Evolutionary conservation across 2,888 invertebrate genomes (phyloP).

Genomic region (Dicyrtomina minuta): DNA sequence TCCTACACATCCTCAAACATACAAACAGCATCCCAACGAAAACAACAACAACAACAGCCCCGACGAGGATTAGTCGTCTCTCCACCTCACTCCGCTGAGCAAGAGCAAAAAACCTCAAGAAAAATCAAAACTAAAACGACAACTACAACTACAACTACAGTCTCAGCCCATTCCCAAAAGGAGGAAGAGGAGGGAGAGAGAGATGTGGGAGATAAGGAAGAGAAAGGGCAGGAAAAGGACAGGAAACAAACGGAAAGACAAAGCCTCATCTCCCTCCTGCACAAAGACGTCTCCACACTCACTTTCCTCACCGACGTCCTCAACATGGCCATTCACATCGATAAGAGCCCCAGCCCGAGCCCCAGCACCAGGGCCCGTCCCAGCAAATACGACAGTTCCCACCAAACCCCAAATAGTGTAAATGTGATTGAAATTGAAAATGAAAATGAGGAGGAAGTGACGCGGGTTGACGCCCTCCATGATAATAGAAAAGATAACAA

Average conservation of each 20-base stretch:
- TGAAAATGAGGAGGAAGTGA: neutral
- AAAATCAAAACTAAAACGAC: neutral
- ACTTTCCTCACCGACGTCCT: slow-evolving; percentile 32
- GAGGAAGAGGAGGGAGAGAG: neutral
- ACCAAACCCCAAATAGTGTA: neutral
- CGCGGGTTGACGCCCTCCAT: no score
- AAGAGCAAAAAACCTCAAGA: neutral
- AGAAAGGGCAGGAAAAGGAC: slow-evolving; percentile 4
- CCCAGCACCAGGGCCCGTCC: no score
- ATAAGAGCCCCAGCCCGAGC: neutral
- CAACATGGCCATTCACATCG: neutral
- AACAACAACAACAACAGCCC: neutral
- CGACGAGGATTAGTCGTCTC: neutral
- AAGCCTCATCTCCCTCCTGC: slow-evolving; percentile 12
- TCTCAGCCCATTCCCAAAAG: neutral
- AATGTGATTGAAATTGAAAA: no score
- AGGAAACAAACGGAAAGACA: slow-evolving; percentile 9
- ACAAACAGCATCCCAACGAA: no score
- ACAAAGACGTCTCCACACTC: slow-evolving; percentile 25
- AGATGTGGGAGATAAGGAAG: neutral
- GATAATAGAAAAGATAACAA: neutral
- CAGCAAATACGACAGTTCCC: no score
- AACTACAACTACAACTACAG: no score
- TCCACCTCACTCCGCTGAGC: neutral
- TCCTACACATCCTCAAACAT: no score